Percentiles rank a stretch among this genome's conserved stretches.
Evolutionary conservation across 2,113 vertebrate genomes (phyloP).

Genomic region (Sceloporus tristichus): DNA sequence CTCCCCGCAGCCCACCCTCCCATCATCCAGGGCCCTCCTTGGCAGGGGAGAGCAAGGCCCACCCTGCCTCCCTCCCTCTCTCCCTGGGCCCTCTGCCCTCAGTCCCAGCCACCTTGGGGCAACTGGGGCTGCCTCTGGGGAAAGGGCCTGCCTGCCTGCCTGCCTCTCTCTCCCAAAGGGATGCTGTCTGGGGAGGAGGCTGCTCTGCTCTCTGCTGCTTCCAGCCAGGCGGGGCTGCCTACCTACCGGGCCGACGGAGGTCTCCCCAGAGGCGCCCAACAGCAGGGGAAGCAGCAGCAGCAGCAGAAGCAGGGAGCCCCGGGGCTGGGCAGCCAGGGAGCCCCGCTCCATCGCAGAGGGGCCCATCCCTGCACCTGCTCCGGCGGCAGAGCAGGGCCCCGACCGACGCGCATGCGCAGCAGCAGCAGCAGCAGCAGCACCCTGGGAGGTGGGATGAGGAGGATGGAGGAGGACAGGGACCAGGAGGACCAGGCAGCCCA

Average conservation of each 20-base stretch:
- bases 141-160: no score
- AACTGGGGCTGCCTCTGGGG: no score
- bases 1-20: no score
- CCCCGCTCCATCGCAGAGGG: constrained; percentile 33
- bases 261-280: constrained; percentile 35
- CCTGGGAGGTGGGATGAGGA: constrained; percentile 28
- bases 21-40: no score
- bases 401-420: constrained; percentile 40
- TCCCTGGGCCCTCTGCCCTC: not conserved
- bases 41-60: no score
- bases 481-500: no score
- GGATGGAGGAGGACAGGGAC: not conserved
- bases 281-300: constrained; percentile 16
- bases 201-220: not conserved
- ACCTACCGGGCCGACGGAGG: constrained; percentile 32
- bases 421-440: no score
- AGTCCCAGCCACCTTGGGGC: no score
- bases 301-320: constrained; percentile 21
- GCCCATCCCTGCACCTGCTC: constrained; percentile 48
- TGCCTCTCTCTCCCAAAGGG: no score
- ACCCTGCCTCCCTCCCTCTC: not conserved
- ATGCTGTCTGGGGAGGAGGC: no score
- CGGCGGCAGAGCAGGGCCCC: constrained; percentile 46
- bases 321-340: constrained; percentile 27
- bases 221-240: constrained; percentile 24